A percentile compares a stretch with the other conserved stretches of the same genome.
Evolutionary conservation across 2,888 invertebrate species (phyloP).

Genomic region (Bursaphelenchus okinawaensis): DNA sequence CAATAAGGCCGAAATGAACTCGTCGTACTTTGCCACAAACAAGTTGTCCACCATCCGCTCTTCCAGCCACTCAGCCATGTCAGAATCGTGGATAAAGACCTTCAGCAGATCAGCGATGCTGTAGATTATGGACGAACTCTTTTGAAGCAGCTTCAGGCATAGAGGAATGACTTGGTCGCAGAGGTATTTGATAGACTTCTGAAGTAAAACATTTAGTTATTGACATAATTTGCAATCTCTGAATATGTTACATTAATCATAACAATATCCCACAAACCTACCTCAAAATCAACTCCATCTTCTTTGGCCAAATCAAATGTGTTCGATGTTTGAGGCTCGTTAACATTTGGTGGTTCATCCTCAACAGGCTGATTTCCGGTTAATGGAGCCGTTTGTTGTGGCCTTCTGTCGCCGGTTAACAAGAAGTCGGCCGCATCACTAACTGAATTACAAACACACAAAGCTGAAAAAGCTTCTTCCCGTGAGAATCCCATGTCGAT

Average conservation of each 20-base stretch:
- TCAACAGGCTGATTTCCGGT: not conserved
- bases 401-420: not conserved
- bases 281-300: constrained; percentile 12
- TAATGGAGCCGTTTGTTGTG: not conserved
- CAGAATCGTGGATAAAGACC: constrained; percentile 1
- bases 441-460: constrained; percentile 20
- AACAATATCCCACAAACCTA: too few species aligned
- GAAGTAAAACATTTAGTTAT: constrained; percentile 2
- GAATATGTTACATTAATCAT: too few species aligned
- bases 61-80: constrained; percentile 12
- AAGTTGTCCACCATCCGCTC: not conserved
- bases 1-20: not conserved
- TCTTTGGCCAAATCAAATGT: not conserved
- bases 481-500: constrained; percentile 48
- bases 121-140: constrained; percentile 12
- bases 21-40: constrained; percentile 12
- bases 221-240: not conserved
- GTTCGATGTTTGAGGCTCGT: not conserved
- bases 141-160: constrained; percentile 20
- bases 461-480: constrained; percentile 31
- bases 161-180: constrained; percentile 21
- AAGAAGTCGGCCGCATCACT: constrained; percentile 24
- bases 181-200: constrained; percentile 20
- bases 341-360: too few species aligned
- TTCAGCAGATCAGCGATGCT: constrained; percentile 4